Evolutionary conservation across 2,888 invertebrate species (phyloP).

Genomic region (Lepidocyrtinus sp.): DNA sequence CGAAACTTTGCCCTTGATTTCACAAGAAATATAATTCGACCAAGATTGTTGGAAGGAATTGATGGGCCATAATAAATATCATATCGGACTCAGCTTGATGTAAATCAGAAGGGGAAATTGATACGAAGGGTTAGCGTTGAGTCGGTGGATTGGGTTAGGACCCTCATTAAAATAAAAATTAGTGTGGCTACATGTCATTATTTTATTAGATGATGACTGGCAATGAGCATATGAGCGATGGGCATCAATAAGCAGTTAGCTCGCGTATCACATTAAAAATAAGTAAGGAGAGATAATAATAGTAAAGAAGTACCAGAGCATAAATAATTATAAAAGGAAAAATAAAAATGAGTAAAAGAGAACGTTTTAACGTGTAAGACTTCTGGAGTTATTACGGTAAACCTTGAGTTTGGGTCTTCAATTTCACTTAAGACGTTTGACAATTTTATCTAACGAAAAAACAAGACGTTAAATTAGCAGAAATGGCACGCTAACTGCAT

Average conservation of each 20-base stretch:
- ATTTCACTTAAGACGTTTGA: no score
- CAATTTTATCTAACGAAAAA: no score
- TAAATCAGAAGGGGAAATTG: conserved; percentile 48
- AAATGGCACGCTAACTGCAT: no score
- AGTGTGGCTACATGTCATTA: conserved; percentile 44
- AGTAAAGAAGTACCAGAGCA: no score
- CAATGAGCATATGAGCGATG: not conserved
- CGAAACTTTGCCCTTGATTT: conserved; percentile 11
- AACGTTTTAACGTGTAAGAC: no score
- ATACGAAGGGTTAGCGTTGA: conserved; percentile 32
- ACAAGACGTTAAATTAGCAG: no score
- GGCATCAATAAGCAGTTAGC: not conserved
- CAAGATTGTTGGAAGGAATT: not conserved
- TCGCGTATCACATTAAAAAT: no score
- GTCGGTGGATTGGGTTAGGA: not conserved
- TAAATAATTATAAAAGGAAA: no score
- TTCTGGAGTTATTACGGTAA: no score
- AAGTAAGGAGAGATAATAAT: no score
- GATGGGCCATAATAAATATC: conserved; percentile 11
- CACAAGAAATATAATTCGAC: conserved; percentile 5
- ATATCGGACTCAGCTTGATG: conserved; percentile 46
- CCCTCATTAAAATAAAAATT: conserved; percentile 55
- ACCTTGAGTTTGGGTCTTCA: no score
- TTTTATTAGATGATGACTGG: conserved; percentile 29
- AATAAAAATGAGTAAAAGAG: no score